A percentile compares a stretch with the other conserved stretches of the same genome.
Conservation (phyloP, 1,140 invertebrate genomes). For the Andrena cerasifolii region DNA sequence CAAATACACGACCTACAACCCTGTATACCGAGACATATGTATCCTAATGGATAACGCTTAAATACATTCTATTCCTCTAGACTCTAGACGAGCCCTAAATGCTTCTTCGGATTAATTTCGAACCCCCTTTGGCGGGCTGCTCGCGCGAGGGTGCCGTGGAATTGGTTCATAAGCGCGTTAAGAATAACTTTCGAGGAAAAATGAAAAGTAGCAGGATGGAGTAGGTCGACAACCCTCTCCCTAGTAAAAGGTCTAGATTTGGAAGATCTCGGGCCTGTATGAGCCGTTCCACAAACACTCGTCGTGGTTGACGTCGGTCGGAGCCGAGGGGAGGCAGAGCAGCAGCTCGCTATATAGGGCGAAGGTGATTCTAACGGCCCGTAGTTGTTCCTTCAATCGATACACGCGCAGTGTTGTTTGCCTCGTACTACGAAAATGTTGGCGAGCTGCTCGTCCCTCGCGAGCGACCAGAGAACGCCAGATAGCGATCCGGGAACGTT, state of each 20-base stretch:
- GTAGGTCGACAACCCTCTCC: constrained; percentile 29
- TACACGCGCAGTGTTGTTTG: constrained; percentile 66
- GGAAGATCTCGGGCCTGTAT: constrained; percentile 24
- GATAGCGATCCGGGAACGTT: neutral
- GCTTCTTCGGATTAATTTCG: neutral
- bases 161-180: constrained; percentile 11
- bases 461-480: neutral
- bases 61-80: neutral
- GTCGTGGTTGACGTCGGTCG: constrained; percentile 23
- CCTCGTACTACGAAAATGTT: constrained; percentile 55
- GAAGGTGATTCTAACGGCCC: constrained; percentile 58
- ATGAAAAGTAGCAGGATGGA: neutral
- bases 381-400: constrained; percentile 64
- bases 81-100: too few relatives aligned
- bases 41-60: neutral
- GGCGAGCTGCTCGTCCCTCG: constrained; percentile 4
- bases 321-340: constrained; percentile 1
- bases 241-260: constrained; percentile 39
- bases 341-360: constrained; percentile 30
- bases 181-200: neutral
- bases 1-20: neutral
- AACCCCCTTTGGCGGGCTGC: too few relatives aligned
- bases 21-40: neutral
- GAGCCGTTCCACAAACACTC: constrained; percentile 50
- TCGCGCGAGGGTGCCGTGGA: neutral